A percentile compares a stretch with the other conserved stretches of the same genome.
phyloP scores from a whole-genome alignment of 2,888 invertebrate genomes.

The Macrophya alboannulata region DNA sequence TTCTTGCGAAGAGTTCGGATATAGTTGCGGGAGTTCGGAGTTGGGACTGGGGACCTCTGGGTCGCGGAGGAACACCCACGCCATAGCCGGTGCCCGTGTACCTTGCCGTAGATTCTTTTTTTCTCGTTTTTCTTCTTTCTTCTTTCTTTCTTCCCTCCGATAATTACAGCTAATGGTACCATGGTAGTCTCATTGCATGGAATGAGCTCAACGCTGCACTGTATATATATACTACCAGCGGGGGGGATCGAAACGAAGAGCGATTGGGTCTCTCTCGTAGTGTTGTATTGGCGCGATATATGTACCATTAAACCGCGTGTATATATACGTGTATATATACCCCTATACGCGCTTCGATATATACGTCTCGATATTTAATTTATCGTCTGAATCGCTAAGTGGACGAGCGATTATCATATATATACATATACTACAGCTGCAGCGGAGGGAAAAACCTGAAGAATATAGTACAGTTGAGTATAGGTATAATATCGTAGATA shows the following conservation, averaged over 20 bases:
- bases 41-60: constrained; percentile 57
- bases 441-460: background rate
- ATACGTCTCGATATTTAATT: constrained; percentile 70
- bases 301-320: background rate
- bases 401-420: constrained; percentile 67
- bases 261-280: background rate
- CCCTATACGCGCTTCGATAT: background rate
- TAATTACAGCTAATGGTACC: constrained; percentile 76
- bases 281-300: background rate
- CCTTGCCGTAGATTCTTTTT: constrained; percentile 50
- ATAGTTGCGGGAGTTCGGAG: constrained; percentile 51
- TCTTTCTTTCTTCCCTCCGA: constrained; percentile 65
- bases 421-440: background rate
- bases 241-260: background rate
- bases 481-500: background rate
- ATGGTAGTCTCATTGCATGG: constrained; percentile 63
- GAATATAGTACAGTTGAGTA: background rate
- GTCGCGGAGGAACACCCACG: constrained; percentile 73
- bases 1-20: constrained; percentile 13
- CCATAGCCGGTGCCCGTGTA: constrained; percentile 68
- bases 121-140: no score
- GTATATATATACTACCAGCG: background rate
- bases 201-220: constrained; percentile 63
- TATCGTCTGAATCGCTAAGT: constrained; percentile 71
- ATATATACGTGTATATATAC: no score